phyloP scores from a whole-genome alignment of 2,888 invertebrate genomes.

The Pemphredon lugubris region DNA sequence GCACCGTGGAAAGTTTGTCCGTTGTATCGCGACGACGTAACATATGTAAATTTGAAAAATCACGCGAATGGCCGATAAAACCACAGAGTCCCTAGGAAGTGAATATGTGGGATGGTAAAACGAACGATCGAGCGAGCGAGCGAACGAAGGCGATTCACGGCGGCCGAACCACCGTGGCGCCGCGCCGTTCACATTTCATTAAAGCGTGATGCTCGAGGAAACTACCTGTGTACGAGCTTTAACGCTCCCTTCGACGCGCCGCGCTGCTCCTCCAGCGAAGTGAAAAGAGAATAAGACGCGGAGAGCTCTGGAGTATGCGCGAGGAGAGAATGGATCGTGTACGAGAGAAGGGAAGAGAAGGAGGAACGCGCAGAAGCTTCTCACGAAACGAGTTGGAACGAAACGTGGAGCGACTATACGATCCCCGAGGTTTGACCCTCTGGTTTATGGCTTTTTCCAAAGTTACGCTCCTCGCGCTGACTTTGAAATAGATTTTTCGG shows the following conservation, averaged over 20 bases:
- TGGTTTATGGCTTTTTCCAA: slow-evolving; percentile 44
- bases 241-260: neutral
- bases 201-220: slow-evolving; percentile 49
- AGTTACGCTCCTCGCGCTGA: slow-evolving; percentile 27
- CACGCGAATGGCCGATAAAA: neutral
- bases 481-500: slow-evolving; percentile 20
- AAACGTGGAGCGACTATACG: slow-evolving; percentile 33
- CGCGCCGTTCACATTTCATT: slow-evolving; percentile 63
- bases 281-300: slow-evolving; percentile 5
- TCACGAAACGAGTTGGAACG: slow-evolving; percentile 55
- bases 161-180: slow-evolving; percentile 47
- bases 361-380: slow-evolving; percentile 53
- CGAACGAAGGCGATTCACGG: slow-evolving; percentile 46
- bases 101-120: neutral
- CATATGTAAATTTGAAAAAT: neutral
- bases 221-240: slow-evolving; percentile 38
- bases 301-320: slow-evolving; percentile 7
- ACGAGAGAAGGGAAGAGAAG: slow-evolving; percentile 26
- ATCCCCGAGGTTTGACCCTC: slow-evolving; percentile 35
- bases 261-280: neutral
- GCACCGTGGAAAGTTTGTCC: too few species aligned
- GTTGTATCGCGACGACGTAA: too few species aligned
- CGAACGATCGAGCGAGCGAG: slow-evolving; percentile 50
- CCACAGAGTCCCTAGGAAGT: neutral
- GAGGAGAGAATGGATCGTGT: slow-evolving; percentile 12